Percentiles rank a stretch among this genome's conserved stretches.
phyloP scores from a whole-genome alignment of 1,140 invertebrate genomes.

The Brachionus manjavacas region DNA sequence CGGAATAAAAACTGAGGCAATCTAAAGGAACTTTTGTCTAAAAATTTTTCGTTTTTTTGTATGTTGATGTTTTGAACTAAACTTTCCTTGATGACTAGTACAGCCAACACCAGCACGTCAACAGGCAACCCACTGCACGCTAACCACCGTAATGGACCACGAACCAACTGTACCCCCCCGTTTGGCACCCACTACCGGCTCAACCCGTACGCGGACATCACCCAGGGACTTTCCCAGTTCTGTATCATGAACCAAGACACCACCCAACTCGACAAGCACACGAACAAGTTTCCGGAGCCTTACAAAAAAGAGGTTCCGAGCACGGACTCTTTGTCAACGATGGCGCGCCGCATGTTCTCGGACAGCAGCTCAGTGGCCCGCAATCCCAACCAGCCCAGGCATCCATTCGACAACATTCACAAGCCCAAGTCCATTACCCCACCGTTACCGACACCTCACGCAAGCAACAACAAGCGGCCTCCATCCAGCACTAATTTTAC shows the following conservation, averaged over 20 bases:
- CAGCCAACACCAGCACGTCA: conserved; percentile 22
- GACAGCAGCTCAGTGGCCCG: neutral
- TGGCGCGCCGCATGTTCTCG: neutral
- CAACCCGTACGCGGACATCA: neutral
- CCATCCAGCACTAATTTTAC: conserved; percentile 7
- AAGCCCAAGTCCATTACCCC: neutral
- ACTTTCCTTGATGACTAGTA: conserved; percentile 27
- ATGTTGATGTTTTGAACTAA: conserved; percentile 18
- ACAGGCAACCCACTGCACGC: neutral
- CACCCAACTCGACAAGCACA: neutral
- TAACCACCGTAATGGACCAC: neutral
- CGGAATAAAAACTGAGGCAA: neutral
- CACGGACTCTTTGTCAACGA: neutral
- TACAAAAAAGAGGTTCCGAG: neutral
- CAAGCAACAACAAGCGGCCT: neutral
- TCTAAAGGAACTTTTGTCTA: conserved; percentile 1
- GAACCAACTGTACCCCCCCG: neutral
- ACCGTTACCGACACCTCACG: neutral
- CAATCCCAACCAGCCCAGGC: neutral
- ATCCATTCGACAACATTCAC: neutral
- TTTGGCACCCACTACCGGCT: neutral
- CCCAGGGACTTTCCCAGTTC: neutral
- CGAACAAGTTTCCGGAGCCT: neutral
- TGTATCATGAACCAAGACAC: neutral
- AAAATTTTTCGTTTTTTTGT: conserved; percentile 32